These are phyloP conservation scores for Caenorhabditis inopinata DNA, from an alignment of 1,140 invertebrate species.

Conservation along the genomic window DNA sequence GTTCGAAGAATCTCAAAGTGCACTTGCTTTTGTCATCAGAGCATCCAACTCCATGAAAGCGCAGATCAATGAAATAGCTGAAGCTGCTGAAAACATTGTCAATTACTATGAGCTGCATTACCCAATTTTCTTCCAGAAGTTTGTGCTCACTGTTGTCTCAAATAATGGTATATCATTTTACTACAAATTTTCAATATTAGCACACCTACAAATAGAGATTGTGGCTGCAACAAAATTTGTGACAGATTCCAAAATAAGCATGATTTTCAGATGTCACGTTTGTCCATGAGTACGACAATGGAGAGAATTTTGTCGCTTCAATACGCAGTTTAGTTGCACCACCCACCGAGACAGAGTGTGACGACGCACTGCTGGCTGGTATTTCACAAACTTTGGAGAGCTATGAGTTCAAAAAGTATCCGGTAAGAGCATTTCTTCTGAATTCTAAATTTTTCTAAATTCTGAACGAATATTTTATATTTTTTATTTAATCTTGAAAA, in stretches of 20 bases:
- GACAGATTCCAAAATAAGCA: too few species aligned
- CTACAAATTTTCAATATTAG: too few species aligned
- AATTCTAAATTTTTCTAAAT: too few species aligned
- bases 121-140: conserved; percentile 3
- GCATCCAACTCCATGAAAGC: conserved; percentile 39
- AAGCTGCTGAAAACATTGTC: not conserved
- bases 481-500: too few species aligned
- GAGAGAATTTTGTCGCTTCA: not conserved
- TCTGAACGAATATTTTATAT: too few species aligned
- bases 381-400: not conserved
- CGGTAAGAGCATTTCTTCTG: not conserved
- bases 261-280: conserved; percentile 12
- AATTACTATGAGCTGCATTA: not conserved
- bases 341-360: conserved; percentile 36
- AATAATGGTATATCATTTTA: conserved; percentile 12
- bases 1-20: not conserved
- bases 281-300: conserved; percentile 20
- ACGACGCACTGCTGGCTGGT: conserved; percentile 20
- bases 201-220: too few species aligned
- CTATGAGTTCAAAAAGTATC: conserved; percentile 13
- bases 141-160: conserved; percentile 37
- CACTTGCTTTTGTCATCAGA: conserved; percentile 39
- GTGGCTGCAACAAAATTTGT: too few species aligned
- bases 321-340: conserved; percentile 22
- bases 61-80: not conserved